Base-by-base conservation (phyloP, 2,113 vertebrate genomes). In the Psettodes erumei region DNA sequence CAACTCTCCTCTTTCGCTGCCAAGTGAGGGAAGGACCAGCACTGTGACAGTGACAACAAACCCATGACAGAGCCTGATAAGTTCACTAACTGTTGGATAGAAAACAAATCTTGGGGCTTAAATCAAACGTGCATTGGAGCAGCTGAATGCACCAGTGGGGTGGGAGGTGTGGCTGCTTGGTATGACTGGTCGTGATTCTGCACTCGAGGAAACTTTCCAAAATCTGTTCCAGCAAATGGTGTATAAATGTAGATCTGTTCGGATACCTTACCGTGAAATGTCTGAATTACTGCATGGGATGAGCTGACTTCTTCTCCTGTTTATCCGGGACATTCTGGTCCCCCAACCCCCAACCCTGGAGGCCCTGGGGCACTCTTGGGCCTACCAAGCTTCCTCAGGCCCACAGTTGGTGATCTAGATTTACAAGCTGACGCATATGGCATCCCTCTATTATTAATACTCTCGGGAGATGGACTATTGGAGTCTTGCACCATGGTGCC, bases 321-420 rank as follows among this genome's bases (percentile, higher is more conserved):
- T 77, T 70, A 71, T 64, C 75, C 51, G 77, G n/a, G 55, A 43
- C 30, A 45, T 4, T 10, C 9, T 6, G 3, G 2, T 30, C 19
- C 16, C 40, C 45, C 7, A 23, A 32, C 28, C 25, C 58, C 33
- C 60, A 62, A 79, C 53, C 81, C 51, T 12, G 3, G 55, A 83
- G 50, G 75, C 85, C 73, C 38, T 48, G 62, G 55, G 74, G 71
- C 78, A 55, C 68, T 85, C 78, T 28, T 51, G 65, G 63, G 82
- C 75, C 55, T 55, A 62, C 71, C 74, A 71, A 81, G 83, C 81
- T 55, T 88, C 87, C 85, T 83, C 64, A 12, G 86, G 84, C 81
- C 79, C 88, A 91, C 90, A 91, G 90, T 92, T 93, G 91, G 91
- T 91, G 90, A 88, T 91, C 91, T 90, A 93, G 83, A 90, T 93